phyloP scores from a whole-genome alignment of 2,113 vertebrate genomes.

The Cyphomyrus discorhynchus region DNA sequence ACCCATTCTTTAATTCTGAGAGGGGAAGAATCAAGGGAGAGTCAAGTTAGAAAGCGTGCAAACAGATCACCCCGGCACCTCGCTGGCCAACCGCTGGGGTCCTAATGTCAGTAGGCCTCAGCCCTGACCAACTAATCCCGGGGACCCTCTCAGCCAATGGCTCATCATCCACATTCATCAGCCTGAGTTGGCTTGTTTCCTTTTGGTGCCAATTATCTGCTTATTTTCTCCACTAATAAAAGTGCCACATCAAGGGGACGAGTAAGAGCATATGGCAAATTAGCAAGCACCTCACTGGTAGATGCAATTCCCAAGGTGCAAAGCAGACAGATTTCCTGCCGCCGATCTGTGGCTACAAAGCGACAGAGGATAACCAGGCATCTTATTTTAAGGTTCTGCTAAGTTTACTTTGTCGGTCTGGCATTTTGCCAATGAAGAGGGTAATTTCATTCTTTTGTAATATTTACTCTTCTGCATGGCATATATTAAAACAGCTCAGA shows the following conservation, averaged over 20 bases:
- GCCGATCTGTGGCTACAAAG: background rate
- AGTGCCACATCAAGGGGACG: slow-evolving; percentile 12
- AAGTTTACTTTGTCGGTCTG: background rate
- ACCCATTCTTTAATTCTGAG: slow-evolving; percentile 87
- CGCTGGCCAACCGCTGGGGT: background rate
- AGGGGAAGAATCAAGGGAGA: slow-evolving; percentile 23
- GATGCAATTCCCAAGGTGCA: background rate
- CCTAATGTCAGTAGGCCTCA: background rate
- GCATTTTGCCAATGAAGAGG: background rate
- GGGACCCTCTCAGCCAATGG: slow-evolving; percentile 34
- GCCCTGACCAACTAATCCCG: background rate
- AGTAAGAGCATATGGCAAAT: background rate
- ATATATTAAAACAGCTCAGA: background rate
- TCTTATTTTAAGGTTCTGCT: background rate
- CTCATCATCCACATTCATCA: slow-evolving; percentile 27
- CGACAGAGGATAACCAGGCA: background rate
- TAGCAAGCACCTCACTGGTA: background rate
- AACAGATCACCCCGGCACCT: background rate
- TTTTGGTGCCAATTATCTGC: background rate
- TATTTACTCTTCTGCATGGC: background rate
- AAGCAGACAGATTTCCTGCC: background rate
- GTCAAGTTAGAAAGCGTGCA: background rate
- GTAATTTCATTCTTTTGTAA: background rate
- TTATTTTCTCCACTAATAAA: slow-evolving; percentile 10
- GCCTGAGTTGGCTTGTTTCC: background rate